Base-by-base conservation (phyloP, 2,113 vertebrate species). In the Myrmecophaga tridactyla region DNA sequence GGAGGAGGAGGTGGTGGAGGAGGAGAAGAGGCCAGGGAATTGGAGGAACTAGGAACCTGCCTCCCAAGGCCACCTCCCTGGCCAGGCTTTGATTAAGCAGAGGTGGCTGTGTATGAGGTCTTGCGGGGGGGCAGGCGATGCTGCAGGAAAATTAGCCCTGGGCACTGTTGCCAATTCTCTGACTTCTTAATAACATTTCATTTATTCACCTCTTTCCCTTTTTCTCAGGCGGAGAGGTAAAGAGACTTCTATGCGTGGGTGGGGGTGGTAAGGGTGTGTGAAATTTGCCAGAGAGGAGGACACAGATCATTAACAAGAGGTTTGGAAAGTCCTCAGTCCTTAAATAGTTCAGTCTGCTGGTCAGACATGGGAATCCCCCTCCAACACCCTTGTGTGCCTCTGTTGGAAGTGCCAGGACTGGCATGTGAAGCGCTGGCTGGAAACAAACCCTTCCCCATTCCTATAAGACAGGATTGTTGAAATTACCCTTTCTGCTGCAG, bases 341-440 rank as follows among this genome's bases (percentile, higher is more conserved):
- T 76, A 34, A 46, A 25, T 31, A 72, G 21, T 31, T 23, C 70
- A 15, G 51, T 36, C 83, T 39, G 34, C 48, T 29, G 60, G 46
- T 10, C 21, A 2, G 46, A 13, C 21, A 1, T 7, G 29, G 51
- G 46, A 9, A 27, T 58, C 39, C 62, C n/a, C n/a, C 9, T n/a
- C 25, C 3, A 5, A 18, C 0, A 1, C 48, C 73, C 41, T 23
- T 4, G 3, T 23, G 62, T 41, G 48, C 18, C 46, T 2, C 5
- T 34, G 29, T 13, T 23, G 73, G 69, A 31, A 53, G 75, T 14
- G 36, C 53, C 14, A 43, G 29, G 4, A 21, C 41, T 4, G 18
- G 23, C 70, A 8, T 63, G n/a, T 41, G n/a, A n/a, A 43, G 88
- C 10, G 7, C 14, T 51, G 48, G 7, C 48, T 11, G 7, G 10